These are phyloP conservation scores for Poeciliopsis paucimaculata DNA, from an alignment of 2,797 vertebrate species.

Conservation along the genomic window DNA sequence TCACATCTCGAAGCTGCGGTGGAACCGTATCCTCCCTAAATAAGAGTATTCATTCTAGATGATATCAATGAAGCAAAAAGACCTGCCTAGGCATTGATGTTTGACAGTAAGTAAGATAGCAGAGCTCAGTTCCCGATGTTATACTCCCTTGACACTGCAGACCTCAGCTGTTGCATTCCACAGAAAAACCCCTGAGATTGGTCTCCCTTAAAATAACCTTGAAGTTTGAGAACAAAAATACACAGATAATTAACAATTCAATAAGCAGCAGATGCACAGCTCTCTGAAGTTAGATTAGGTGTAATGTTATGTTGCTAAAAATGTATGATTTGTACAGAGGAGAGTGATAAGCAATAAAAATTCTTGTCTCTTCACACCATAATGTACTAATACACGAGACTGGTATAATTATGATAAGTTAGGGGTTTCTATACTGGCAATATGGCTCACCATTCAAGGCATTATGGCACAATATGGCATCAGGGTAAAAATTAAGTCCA, in stretches of 20 bases:
- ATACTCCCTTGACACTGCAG: conserved; percentile 18
- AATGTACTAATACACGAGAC: background rate
- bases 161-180: conserved; percentile 38
- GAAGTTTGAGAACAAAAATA: background rate
- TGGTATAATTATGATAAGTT: background rate
- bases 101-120: conserved; percentile 24
- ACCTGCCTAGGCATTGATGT: conserved; percentile 12
- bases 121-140: conserved; percentile 30
- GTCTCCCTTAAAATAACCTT: conserved; percentile 6
- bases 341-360: background rate
- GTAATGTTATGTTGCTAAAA: background rate
- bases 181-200: conserved; percentile 22
- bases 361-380: background rate
- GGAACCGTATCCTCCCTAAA: background rate
- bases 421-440: background rate
- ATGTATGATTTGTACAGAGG: background rate
- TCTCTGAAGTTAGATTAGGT: background rate
- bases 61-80: conserved; percentile 15
- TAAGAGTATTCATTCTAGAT: background rate
- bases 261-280: background rate
- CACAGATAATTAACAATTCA: background rate
- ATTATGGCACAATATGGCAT: background rate
- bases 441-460: background rate
- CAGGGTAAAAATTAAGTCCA: background rate
- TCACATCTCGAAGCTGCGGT: background rate